Base-by-base conservation (phyloP, 2,113 vertebrate genomes). In the Aramus guarauna region DNA sequence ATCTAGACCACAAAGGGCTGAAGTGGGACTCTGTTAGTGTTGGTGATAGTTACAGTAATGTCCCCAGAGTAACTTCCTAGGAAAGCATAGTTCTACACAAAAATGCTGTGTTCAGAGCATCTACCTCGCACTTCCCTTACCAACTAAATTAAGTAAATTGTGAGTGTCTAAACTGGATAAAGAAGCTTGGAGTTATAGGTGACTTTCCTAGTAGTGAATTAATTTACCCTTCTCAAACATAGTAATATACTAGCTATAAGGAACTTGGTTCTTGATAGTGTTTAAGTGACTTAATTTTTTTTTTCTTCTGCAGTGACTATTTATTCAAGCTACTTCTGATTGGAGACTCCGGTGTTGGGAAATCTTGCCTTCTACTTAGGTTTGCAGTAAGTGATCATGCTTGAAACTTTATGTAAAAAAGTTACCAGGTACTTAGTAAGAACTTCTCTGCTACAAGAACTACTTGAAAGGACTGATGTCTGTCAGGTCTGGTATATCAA, bases 251-350 rank as follows among this genome's bases (percentile, higher is more conserved):
- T 73, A 32, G 14, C 43, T 88, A 5, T 59, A 72, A 79, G 64
- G 17, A 72, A n/a, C 55, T 53, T 86, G 27, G 9, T 67, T 91
- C 50, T 86, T 9, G 5, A 12, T 24, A 30, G 34, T 66, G 21
- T 56, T 73, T 34, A 85, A 95, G n/a, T 95, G 63, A 87, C 68
- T 69, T 73, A 32, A 22, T 63, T 72, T 73, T 52, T 77, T 96
- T 34, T 85, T 52, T 87, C 93, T 94, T 82, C 97, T 97, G 52
- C 98, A 99, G 99, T 98, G 99, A 99, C 97, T 99, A 99, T 98
- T 99, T 99, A 99, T 99, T 99, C 98, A 99, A 99, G 97, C 98
- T 99, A 95, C 99, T 99, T 97, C 99, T 99, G 98, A 99, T 99
- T 95, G 99, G 99, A 87, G 99, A 99, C 97, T 99, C 99, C 72